Base-by-base conservation (phyloP, 2,113 vertebrate genomes). In the Sminthopsis crassicaudata region DNA sequence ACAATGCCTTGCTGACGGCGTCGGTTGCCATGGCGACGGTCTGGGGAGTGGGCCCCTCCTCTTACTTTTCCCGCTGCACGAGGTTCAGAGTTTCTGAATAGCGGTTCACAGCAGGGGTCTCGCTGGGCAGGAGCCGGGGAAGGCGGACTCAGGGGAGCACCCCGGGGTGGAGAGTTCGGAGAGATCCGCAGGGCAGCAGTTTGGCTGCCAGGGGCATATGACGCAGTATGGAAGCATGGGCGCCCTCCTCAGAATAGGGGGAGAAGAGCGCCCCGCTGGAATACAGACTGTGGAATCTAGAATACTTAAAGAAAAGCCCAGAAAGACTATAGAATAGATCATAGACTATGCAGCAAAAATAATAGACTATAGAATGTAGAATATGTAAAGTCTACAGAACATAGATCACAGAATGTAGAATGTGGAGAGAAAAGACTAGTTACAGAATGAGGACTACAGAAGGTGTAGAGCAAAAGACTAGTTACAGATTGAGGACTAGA, bases 21-120 rank as follows among this genome's bases (percentile, higher is more conserved):
- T 98, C 98, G 55, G 97, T 99, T 98, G 1, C 98, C 97, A 93
- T 2, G 93, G 98, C 94, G 94, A 98, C 97, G 46, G 53, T n/a
- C 94, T 7, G 30, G 96, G 91, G 30, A 19, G 46, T 10, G 48
- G 95, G 96, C 96, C 95, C 94, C n/a, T 84, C 67, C 67, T 42
- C 67, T 76, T 5, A 2, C 16, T 84, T 84, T 84, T 42, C 67
- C 16, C n/a, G 67, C 67, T 42, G n/a, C 67, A 84, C 67, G 67
- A 84, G 67, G n/a, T 42, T 84, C 23, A n/a, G 51, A 60, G 89
- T 50, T 50, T 46, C 42, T 3, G 24, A 46, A 5, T 27, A 27
- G 46, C 25, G 46, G 10, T 46, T 12, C 24, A 27, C 89, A 16
- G 89, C 46, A 19, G 9, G 89, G 89, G 89, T 0, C n/a, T 42